Base-by-base conservation (phyloP, 1,140 invertebrate species). In the Bombus confusus region DNA sequence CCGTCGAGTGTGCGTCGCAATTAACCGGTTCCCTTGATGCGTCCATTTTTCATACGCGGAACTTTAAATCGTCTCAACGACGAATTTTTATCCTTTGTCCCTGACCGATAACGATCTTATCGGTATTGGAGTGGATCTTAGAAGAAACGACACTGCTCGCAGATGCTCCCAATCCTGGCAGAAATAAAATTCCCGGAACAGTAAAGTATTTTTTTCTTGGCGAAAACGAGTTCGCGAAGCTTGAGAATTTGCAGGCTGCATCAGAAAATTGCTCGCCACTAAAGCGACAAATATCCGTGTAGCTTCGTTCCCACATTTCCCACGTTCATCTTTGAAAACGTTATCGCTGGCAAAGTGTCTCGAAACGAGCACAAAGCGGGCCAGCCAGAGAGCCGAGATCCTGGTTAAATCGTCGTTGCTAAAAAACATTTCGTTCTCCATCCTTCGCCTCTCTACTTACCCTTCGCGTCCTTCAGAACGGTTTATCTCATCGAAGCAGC, bases 401-500 rank as follows among this genome's bases (percentile, higher is more conserved):
- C 34, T 57, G 52, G 25, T 85, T 69, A 59, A 82, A 62, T 74
- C 78, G 71, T 81, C 78, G 31, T 85, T 41, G 4, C n/a, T 68
- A 71, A 73, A 80, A 85, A 85, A 80, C 59, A 77, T 41, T 41
- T 3, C 66, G 2, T 12, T 31, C 25, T 13, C 39, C 37, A 47
- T 22, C 34, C n/a, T n/a, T 37, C 15, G 6, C 12, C 8, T 28
- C 64, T 52, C 62, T 34, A 3, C n/a, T 15, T 62, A 10, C 15
- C 52, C 10, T 41, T n/a, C 52, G 15, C 74, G 41, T 80, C 69
- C 86, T 76, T 68, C 31, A 57, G 64, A 62, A 12, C 77, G 76
- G 62, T 87, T 85, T 85, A 85, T 87, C 83, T 85, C 77, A 80
- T 77, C 86, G 77, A 85, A 80, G 76, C 71, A 85, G 59, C 75